A percentile compares a stretch with the other conserved stretches of the same genome.
These are phyloP conservation scores for Epinephelus moara DNA, from an alignment of 2,113 vertebrate genomes.

Conservation along the genomic window DNA sequence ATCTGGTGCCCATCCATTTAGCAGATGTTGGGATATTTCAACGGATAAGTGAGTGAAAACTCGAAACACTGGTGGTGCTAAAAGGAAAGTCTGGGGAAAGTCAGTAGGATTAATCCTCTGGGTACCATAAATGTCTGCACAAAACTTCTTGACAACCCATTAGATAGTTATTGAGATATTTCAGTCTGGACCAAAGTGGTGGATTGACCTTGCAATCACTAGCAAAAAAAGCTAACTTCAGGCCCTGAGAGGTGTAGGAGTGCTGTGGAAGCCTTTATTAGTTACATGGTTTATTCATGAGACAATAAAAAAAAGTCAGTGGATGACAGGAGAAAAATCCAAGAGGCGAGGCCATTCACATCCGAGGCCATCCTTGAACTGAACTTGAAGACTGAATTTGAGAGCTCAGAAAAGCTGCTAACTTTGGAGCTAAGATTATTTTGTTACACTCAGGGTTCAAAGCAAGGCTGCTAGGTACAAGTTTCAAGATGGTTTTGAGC, in stretches of 20 bases:
- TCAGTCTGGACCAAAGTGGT: neutral
- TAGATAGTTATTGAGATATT: neutral
- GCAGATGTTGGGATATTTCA: neutral
- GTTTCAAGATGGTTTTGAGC: slow-evolving; percentile 6
- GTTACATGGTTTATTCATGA: slow-evolving; percentile 6
- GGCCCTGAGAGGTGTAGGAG: neutral
- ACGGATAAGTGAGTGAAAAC: neutral
- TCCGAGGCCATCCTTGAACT: neutral
- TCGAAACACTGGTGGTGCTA: neutral
- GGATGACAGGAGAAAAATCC: neutral
- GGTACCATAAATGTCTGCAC: neutral
- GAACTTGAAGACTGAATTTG: neutral
- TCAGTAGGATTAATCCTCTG: neutral
- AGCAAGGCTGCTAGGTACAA: neutral
- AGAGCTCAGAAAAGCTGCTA: neutral
- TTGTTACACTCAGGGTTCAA: neutral
- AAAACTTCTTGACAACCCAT: neutral
- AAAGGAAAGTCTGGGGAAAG: neutral
- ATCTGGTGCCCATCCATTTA: neutral
- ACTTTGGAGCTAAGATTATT: neutral
- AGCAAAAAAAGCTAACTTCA: neutral
- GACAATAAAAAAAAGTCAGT: neutral
- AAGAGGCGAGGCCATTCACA: neutral
- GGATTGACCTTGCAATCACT: neutral
- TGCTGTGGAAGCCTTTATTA: neutral